Evolutionary conservation across 2,888 invertebrate genomes (phyloP).

Genomic region (Synanthedon myopaeformis): DNA sequence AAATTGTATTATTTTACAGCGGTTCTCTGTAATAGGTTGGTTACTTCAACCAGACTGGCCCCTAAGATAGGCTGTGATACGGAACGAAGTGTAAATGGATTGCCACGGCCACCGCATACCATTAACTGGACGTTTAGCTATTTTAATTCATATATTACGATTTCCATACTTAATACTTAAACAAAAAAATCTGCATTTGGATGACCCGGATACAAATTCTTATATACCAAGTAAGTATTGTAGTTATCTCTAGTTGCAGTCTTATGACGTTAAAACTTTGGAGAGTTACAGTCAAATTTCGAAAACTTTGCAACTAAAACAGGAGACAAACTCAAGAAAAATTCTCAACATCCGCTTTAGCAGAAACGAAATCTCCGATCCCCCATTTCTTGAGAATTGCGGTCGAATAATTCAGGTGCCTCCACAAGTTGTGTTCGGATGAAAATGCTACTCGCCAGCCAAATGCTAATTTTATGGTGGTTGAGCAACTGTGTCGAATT

Average conservation of each 20-base stretch:
- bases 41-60: too few species aligned
- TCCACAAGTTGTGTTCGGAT: conserved; percentile 48
- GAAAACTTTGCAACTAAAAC: background rate
- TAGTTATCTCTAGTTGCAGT: conserved; percentile 1
- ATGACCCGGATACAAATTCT: too few species aligned
- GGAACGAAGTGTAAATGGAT: too few species aligned
- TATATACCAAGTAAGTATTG: background rate
- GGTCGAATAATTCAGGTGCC: conserved; percentile 62
- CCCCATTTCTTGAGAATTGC: conserved; percentile 40
- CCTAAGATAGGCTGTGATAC: too few species aligned
- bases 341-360: conserved; percentile 15
- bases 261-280: background rate
- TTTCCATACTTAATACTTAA: too few species aligned
- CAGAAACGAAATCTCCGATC: conserved; percentile 27
- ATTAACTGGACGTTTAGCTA: too few species aligned
- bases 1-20: too few species aligned
- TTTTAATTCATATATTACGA: too few species aligned
- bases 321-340: conserved; percentile 8
- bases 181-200: too few species aligned
- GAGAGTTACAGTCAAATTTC: conserved; percentile 1
- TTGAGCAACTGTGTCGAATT: conserved; percentile 66
- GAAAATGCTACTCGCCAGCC: conserved; percentile 61
- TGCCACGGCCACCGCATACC: too few species aligned
- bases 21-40: too few species aligned
- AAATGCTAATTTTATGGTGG: conserved; percentile 72